phyloP scores from a whole-genome alignment of 53 echinoderm and acorn worm genomes.

The Apostichopus leukothele region DNA sequence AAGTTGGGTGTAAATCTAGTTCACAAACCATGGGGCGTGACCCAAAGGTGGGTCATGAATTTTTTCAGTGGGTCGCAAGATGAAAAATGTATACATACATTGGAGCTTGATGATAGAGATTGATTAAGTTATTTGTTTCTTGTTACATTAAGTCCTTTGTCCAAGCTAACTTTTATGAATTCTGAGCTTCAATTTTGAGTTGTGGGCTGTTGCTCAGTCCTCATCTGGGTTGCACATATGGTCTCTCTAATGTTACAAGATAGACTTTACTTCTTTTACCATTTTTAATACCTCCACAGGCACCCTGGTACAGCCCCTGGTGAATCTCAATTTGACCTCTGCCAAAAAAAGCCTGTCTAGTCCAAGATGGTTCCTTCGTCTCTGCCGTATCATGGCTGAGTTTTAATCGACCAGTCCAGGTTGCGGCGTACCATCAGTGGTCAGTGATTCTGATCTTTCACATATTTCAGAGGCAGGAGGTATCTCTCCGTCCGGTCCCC shows the following conservation, averaged over 20 bases:
- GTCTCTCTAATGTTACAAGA: not conserved
- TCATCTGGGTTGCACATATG: too few relatives aligned
- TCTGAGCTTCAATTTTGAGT: too few relatives aligned
- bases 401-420: conserved; percentile 78
- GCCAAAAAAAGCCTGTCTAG: conserved; percentile 44
- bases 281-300: conserved; percentile 39
- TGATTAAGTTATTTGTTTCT: too few relatives aligned
- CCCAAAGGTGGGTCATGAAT: too few relatives aligned
- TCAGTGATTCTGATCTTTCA: conserved; percentile 79
- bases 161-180: too few relatives aligned
- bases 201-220: too few relatives aligned
- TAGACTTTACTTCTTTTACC: not conserved
- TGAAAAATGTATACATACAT: too few relatives aligned
- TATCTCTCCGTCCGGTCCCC: conserved; percentile 60
- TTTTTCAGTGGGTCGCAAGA: too few relatives aligned
- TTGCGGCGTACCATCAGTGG: conserved; percentile 68
- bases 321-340: conserved; percentile 56
- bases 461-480: conserved; percentile 94
- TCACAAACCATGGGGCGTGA: too few relatives aligned
- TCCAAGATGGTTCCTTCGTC: conserved; percentile 72
- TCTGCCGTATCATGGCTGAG: conserved; percentile 39
- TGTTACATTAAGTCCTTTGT: too few relatives aligned
- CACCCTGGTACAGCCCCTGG: conserved; percentile 88
- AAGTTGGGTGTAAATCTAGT: conserved; percentile 61
- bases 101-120: too few relatives aligned